A percentile compares a stretch with the other conserved stretches of the same genome.
These are phyloP conservation scores for Drosophila sp. DNA, from an alignment of 1,140 invertebrate species.

Conservation along the genomic window DNA sequence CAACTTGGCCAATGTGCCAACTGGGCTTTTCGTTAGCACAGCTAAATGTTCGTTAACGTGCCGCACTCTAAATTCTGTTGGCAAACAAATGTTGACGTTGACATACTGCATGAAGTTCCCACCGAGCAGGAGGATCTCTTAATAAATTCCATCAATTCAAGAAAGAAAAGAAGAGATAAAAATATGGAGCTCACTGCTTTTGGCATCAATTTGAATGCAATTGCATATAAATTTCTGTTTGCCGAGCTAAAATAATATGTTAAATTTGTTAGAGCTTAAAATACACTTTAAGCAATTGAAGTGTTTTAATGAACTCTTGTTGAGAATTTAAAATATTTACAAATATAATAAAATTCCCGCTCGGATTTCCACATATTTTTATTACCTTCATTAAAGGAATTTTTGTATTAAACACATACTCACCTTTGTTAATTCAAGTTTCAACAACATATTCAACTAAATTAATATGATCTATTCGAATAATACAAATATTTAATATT, in stretches of 20 bases:
- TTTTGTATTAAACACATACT: no score
- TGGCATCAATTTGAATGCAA: constrained; percentile 14
- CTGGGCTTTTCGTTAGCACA: constrained; percentile 63
- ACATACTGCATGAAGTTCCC: constrained; percentile 15
- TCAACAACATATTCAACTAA: no score
- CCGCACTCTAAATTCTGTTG: constrained; percentile 70
- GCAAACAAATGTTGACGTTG: constrained; percentile 59
- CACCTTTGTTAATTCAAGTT: no score
- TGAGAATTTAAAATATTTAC: no score
- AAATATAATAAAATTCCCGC: not conserved
- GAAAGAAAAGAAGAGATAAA: constrained; percentile 24
- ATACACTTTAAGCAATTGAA: not conserved
- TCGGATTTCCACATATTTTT: no score
- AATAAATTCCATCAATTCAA: constrained; percentile 57
- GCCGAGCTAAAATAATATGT: constrained; percentile 2
- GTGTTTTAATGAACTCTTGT: no score
- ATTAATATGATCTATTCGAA: no score
- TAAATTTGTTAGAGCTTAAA: not conserved
- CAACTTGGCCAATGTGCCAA: constrained; percentile 70
- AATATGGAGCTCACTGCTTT: constrained; percentile 34
- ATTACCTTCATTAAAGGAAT: no score
- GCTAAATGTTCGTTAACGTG: constrained; percentile 80
- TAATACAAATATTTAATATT: no score
- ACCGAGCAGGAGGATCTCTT: constrained; percentile 27
- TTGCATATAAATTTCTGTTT: constrained; percentile 11